These are phyloP conservation scores for Petromus typicus DNA, from an alignment of 2,113 vertebrate species.

Conservation along the genomic window DNA sequence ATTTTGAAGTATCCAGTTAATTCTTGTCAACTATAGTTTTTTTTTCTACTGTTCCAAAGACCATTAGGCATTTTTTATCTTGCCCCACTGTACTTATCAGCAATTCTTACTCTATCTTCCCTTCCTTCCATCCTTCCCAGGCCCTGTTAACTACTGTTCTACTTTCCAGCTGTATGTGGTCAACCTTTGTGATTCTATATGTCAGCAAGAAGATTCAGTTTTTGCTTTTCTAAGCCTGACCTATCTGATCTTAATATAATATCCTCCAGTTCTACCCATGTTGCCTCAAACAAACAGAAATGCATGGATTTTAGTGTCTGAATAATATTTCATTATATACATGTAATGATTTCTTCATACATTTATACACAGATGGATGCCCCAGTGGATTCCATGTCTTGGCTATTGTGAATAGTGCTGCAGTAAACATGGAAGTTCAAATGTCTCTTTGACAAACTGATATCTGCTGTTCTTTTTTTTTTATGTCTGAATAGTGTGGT, in stretches of 20 bases:
- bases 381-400: background rate
- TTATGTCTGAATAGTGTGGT: background rate
- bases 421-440: background rate
- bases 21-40: background rate
- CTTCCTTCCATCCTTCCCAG: background rate
- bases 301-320: background rate
- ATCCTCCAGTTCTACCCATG: background rate
- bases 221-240: background rate
- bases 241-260: background rate
- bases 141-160: background rate
- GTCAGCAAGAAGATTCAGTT: background rate
- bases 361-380: background rate
- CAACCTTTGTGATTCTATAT: background rate
- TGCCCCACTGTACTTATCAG: background rate
- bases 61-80: background rate
- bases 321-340: background rate
- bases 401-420: background rate
- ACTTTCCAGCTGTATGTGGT: background rate
- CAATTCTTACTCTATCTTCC: background rate
- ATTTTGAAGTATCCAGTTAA: background rate
- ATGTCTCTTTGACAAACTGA: background rate
- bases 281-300: background rate
- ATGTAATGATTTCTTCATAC: background rate
- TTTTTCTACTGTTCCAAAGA: background rate
- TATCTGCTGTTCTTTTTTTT: background rate